Evolutionary conservation across 2,888 invertebrate species (phyloP), one percentile per base, ranked within the genome.

Genomic region (Rapana venosa): DNA sequence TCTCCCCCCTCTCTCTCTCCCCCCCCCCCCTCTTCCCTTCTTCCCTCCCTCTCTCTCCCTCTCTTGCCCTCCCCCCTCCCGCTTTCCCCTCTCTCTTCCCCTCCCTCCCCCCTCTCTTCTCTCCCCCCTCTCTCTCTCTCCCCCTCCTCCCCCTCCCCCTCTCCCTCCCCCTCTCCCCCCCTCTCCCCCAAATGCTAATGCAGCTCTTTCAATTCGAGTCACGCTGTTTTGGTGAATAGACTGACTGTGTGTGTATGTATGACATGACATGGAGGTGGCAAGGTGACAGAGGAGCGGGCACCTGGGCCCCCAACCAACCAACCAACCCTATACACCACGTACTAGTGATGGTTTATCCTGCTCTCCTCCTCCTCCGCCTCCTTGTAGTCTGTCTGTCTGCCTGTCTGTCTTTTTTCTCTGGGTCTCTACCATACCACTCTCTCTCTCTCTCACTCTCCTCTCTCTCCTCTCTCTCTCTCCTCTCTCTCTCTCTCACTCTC

Each of bases 141-240:
- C 15, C 36, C 26, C 13, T 2, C 26, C 84, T 47, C 36, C 36
- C 84, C 36, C 36, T 84, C 36, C 36, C 84, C 36, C 36, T 84
- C 84, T 84, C 84, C 15, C 36, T 36, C 36, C 15, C 84, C 36
- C 84, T 84, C 84, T 84, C 84, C 36, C 84, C 36, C 84, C 36
- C 84, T 84, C 84, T 84, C 36, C n/a, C n/a, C n/a, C n/a, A n/a
- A n/a, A n/a, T 47, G 47, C 47, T 47, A 47, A 47, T 47, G 47
- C 47, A 47, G 47, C 47, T 47, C 2, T 47, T 47, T 47, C 47
- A 47, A 47, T 47, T 47, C 47, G 47, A 47, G 47, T 47, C 47
- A 47, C 47, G 47, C 47, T 47, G 2, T 47, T 47, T 47, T 47
- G 47, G 47, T 47, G 47, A 47, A 47, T 47, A 47, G 47, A 47